Base-by-base conservation (phyloP, 2,113 vertebrate genomes). In the Lepus timidus region DNA sequence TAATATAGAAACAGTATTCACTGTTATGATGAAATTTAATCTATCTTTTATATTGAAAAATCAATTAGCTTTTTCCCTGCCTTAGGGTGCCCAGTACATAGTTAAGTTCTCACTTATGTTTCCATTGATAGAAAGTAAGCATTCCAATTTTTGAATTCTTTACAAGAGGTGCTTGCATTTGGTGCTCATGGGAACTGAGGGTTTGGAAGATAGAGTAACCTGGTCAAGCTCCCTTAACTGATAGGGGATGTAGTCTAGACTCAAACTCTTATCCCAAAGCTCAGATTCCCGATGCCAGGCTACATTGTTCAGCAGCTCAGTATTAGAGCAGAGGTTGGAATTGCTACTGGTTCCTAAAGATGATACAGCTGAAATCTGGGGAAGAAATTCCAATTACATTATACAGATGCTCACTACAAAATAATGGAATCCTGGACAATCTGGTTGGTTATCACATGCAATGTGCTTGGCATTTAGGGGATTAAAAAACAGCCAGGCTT, bases 11-110 rank as follows among this genome's bases (percentile, higher is more conserved):
- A 44, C 71, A 85, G 39, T 6, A n/a, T 14, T 67, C 49, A 78
- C 23, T 44, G 65, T 73, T 61, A 44, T 80, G 73, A 80, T 79
- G 33, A 85, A 85, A 74, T 85, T 51, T 80, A 19, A 68, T 62
- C 80, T 84, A 74, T 81, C 52, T 82, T 68, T 85, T 36, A 92
- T n/a, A 79, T 85, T 85, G 17, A 71, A 83, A 93, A 86, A 33
- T 13, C 27, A n/a, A 36, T 88, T 88, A 31, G 14, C 27, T 52
- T 58, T 88, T 92, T 88, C 31, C 4, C 25, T 87, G 70, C 44
- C n/a, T 91, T 39, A 71, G 11, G 14, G 31, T 88, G 1, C 76
- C 51, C 14, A 68, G 36, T 87, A 36, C 51, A 62, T 76, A 58
- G 85, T 79, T 71, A 73, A 64, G 1, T 76, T 78, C 39, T 83